phyloP scores from a whole-genome alignment of 92 coral and sea anemone genomes.

The Epizoanthus stellaris region DNA sequence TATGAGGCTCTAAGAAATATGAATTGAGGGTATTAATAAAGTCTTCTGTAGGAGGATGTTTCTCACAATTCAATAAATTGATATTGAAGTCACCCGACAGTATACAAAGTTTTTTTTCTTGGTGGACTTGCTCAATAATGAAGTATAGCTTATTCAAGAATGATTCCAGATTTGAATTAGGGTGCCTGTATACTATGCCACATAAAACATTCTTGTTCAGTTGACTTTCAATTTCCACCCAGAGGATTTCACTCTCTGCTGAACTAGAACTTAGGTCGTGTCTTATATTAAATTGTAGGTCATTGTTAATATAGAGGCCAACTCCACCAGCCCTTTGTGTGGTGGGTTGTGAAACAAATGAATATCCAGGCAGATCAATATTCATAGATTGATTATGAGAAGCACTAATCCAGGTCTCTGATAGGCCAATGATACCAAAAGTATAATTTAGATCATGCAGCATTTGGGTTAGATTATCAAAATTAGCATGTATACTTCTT shows the following conservation, averaged over 20 bases:
- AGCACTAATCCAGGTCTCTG: conserved; percentile 47
- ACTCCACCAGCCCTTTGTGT: conserved; percentile 50
- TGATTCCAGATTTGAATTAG: too few species aligned
- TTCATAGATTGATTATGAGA: background rate
- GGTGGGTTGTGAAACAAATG: conserved; percentile 48
- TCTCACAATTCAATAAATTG: too few species aligned
- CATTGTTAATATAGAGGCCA: conserved; percentile 45
- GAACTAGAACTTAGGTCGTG: conserved; percentile 25
- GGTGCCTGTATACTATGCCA: too few species aligned
- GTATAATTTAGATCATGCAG: conserved; percentile 30
- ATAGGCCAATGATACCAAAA: conserved; percentile 56
- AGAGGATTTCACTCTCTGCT: background rate
- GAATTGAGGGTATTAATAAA: too few species aligned
- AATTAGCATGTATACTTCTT: conserved; percentile 55
- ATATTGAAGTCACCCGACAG: too few species aligned
- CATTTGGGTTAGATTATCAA: conserved; percentile 37
- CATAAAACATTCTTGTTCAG: too few species aligned
- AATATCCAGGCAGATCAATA: conserved; percentile 39
- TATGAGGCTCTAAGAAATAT: too few species aligned
- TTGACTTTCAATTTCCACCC: too few species aligned
- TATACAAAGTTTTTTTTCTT: too few species aligned
- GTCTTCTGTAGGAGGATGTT: too few species aligned
- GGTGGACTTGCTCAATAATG: too few species aligned
- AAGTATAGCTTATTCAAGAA: too few species aligned
- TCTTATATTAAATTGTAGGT: background rate